A percentile compares a stretch with the other conserved stretches of the same genome.
Evolutionary conservation across 2,888 invertebrate genomes (phyloP).

Genomic region (Chydorus sphaericus): DNA sequence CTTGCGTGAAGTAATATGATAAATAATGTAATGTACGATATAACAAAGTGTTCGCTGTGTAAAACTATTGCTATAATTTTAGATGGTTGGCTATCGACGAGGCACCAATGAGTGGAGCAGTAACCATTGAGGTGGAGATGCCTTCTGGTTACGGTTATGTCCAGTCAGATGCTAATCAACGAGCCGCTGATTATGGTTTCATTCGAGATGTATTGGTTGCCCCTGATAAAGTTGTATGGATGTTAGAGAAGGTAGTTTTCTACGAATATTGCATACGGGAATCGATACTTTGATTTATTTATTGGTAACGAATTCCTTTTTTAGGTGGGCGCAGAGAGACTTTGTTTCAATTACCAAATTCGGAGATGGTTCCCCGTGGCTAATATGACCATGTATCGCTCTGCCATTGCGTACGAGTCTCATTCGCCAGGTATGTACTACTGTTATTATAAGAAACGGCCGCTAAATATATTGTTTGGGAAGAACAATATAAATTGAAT

Average conservation of each 20-base stretch:
- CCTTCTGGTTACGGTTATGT: slow-evolving; percentile 34
- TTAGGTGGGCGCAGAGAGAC: slow-evolving; percentile 30
- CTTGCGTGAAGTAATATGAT: slow-evolving; percentile 27
- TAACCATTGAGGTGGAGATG: slow-evolving; percentile 32
- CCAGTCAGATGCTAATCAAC: slow-evolving; percentile 31
- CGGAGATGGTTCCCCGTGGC: slow-evolving; percentile 41
- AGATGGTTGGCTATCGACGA: slow-evolving; percentile 30
- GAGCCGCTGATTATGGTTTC: slow-evolving; percentile 25
- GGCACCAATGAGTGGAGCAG: slow-evolving; percentile 28
- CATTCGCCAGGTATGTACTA: slow-evolving; percentile 35
- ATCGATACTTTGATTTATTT: too few relatives aligned
- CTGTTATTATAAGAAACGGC: neutral
- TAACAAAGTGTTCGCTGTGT: neutral
- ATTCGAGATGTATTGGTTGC: slow-evolving; percentile 26
- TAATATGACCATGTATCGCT: slow-evolving; percentile 37
- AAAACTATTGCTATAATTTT: neutral
- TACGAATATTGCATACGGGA: too few relatives aligned
- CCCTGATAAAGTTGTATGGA: slow-evolving; percentile 31
- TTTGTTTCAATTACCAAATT: slow-evolving; percentile 37
- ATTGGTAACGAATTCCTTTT: slow-evolving; percentile 35
- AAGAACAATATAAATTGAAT: too few relatives aligned
- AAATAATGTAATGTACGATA: neutral
- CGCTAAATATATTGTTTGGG: neutral
- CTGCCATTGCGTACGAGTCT: slow-evolving; percentile 38
- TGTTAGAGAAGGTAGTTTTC: slow-evolving; percentile 36